A percentile compares a stretch with the other conserved stretches of the same genome.
Evolutionary conservation across 2,888 invertebrate genomes (phyloP).

Genomic region (Nymphalis polychloros): DNA sequence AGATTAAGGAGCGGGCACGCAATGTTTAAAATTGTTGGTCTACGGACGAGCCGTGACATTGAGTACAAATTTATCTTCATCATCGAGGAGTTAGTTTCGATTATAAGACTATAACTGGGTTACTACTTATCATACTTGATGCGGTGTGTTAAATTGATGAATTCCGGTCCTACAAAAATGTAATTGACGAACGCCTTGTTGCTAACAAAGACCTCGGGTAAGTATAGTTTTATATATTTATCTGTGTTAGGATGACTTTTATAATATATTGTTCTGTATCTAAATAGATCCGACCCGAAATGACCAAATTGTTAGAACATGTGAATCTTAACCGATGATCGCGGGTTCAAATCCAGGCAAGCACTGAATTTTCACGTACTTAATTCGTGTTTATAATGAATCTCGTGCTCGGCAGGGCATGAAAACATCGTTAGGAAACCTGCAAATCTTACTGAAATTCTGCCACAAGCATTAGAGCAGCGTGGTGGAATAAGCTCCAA

Average conservation of each 20-base stretch:
- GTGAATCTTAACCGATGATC: too few species aligned
- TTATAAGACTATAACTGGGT: conserved; percentile 46
- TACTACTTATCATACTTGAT: conserved; percentile 44
- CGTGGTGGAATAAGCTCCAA: too few species aligned
- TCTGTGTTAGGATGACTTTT: neutral
- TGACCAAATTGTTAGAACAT: neutral
- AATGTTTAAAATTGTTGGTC: conserved; percentile 66
- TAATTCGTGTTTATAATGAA: too few species aligned
- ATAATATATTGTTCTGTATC: neutral
- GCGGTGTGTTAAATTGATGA: conserved; percentile 52
- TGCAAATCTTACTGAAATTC: too few species aligned
- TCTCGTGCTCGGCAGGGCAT: too few species aligned
- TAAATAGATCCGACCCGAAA: neutral
- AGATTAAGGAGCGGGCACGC: conserved; percentile 77
- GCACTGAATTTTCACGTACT: too few species aligned
- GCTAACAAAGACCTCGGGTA: conserved; percentile 20
- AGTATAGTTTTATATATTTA: neutral
- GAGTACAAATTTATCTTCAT: conserved; percentile 76
- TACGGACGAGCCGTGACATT: conserved; percentile 66
- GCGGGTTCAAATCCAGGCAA: too few species aligned
- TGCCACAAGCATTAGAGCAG: too few species aligned
- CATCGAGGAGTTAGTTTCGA: conserved; percentile 50
- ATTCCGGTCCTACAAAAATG: conserved; percentile 38
- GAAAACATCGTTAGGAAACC: too few species aligned
- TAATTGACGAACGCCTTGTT: conserved; percentile 34